phyloP scores from a whole-genome alignment of 2,797 vertebrate genomes.

The Synanceia verrucosa region DNA sequence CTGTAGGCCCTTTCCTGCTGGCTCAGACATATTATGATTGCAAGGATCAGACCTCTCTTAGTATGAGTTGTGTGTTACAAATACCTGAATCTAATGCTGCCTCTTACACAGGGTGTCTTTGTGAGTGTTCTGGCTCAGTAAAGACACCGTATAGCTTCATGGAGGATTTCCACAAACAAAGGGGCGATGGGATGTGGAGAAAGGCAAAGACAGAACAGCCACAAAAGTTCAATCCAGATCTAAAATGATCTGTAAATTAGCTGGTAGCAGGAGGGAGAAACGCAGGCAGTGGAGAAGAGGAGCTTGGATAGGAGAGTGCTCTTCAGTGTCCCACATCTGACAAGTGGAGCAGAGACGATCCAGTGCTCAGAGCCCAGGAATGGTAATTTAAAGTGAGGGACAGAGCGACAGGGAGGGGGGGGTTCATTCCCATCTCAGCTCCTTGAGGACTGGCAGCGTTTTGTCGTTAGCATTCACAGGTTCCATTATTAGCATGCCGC shows the following conservation, averaged over 20 bases:
- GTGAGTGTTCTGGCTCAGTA: background rate
- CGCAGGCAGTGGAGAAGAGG: conserved; percentile 12
- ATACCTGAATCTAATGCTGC: conserved; percentile 31
- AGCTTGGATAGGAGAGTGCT: conserved; percentile 38
- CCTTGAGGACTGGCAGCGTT: conserved; percentile 49
- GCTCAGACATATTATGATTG: conserved; percentile 50
- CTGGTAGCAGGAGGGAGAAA: conserved; percentile 21
- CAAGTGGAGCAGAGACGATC: conserved; percentile 77
- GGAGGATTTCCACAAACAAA: background rate
- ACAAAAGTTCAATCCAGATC: conserved; percentile 25
- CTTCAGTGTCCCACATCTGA: conserved; percentile 73
- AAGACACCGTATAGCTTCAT: background rate
- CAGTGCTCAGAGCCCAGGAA: conserved; percentile 65
- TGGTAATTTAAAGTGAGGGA: conserved; percentile 78
- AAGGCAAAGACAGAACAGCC: conserved; percentile 16
- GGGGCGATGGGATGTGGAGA: background rate
- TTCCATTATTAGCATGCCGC: conserved; percentile 72
- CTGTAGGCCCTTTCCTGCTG: conserved; percentile 41
- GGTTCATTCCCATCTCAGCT: conserved; percentile 53
- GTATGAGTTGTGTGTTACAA: conserved; percentile 18
- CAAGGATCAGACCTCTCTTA: conserved; percentile 40
- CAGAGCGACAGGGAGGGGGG: conserved; percentile 49
- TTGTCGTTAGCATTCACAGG: conserved; percentile 65
- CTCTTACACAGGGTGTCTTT: conserved; percentile 15
- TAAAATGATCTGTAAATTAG: conserved; percentile 39